Percentiles rank a stretch among this genome's conserved stretches.
Evolutionary conservation across 2,888 invertebrate genomes (phyloP).

Genomic region (Limnephilus lunatus): DNA sequence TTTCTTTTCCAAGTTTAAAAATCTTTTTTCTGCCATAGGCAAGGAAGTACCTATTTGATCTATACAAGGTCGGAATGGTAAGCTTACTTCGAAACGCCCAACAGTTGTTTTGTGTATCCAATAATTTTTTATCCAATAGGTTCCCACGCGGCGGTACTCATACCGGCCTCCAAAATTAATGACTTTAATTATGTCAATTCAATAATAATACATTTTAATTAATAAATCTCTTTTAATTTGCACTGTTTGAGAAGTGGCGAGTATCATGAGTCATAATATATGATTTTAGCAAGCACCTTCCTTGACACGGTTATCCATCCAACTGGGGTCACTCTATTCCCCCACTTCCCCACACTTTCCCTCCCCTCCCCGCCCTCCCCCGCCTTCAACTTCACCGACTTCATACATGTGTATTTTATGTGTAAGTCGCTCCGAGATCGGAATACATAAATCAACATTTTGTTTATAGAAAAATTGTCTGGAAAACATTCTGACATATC

Average conservation of each 20-base stretch:
- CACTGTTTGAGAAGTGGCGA: background rate
- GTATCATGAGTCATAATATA: conserved; percentile 4
- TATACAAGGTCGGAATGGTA: too few species aligned
- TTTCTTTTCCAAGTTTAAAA: too few species aligned
- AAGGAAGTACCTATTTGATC: too few species aligned
- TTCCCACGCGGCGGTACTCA: too few species aligned
- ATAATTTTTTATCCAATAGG: too few species aligned
- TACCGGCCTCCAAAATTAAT: too few species aligned
- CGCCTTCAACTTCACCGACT: background rate
- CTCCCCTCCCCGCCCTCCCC: background rate
- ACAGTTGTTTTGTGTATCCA: too few species aligned
- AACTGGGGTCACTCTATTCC: conserved; percentile 18
- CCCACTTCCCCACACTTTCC: background rate
- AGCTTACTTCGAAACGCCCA: too few species aligned
- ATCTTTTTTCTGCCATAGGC: too few species aligned
- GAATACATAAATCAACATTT: conserved; percentile 23
- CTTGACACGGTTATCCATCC: conserved; percentile 27
- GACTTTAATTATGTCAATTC: too few species aligned
- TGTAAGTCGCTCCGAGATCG: background rate
- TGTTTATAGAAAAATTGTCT: conserved; percentile 35
- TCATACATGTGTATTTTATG: conserved; percentile 11
- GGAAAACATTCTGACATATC: conserved; percentile 27
- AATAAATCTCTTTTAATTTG: background rate
- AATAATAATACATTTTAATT: too few species aligned
- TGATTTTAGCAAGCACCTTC: conserved; percentile 34